Evolutionary conservation across 1,140 invertebrate genomes (phyloP), one percentile per base, ranked within the genome.

Genomic region (Colletes gigas): DNA sequence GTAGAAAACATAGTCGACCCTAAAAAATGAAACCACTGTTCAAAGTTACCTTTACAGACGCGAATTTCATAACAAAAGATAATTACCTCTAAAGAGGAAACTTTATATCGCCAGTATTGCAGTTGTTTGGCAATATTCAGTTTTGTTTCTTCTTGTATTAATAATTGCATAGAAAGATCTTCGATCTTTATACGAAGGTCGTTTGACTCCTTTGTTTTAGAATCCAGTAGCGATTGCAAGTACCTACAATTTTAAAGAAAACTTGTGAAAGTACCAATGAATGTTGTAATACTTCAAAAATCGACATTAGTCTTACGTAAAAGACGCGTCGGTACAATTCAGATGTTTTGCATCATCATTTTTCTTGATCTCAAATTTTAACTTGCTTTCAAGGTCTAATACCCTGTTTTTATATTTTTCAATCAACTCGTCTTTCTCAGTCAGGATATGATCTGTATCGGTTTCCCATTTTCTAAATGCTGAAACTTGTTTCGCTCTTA

Each of bases 401-500:
- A 92, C 86, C 59, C 86, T 83, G 8, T 78, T 84, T 78, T 90
- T 89, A 21, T 90, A 92, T 50, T 86, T 86, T 21, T 89, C 69
- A 44, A 89, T 70, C 3, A 91, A 63, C 39, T 90, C 84, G 3
- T 82, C 76, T 39, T 90, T 84, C 10, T 90, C 82, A 41, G 88
- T 70, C 19, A 87, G 67, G 30, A 81, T 82, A 60, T 88, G 81
- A 15, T 78, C 68, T 4, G 66, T 63, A 47, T 90, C 84, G 44
- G 84, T 87, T 65, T 88, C 85, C 85, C 85, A 89, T 66, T 88
- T 87, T 59, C 60, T 81, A 4, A 91, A 62, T 4, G 90, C 44
- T 17, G 91, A 90, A 10, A 88, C 76, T 75, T 91, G 93, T 71
- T 94, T 93, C 2, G 89, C 82, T 79, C 91, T 94, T 0, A 94